Conservation (phyloP, 1,140 invertebrate genomes). For the Tetramorium parvispinum region DNA sequence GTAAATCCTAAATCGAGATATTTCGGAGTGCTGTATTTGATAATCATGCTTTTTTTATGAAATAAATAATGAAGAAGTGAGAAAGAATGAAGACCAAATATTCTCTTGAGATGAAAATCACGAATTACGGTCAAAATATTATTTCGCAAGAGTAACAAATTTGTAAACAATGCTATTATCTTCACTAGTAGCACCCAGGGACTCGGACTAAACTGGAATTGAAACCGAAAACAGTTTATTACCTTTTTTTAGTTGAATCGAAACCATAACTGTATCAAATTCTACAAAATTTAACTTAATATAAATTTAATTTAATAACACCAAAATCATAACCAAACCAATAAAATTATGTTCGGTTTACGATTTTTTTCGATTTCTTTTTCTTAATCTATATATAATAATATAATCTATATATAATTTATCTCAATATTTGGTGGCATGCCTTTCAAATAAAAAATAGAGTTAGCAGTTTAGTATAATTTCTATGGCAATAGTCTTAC, state of each 20-base stretch:
- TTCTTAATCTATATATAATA: not conserved
- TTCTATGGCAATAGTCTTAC: no score
- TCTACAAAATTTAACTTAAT: not conserved
- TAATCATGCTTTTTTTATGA: not conserved
- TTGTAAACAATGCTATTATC: not conserved
- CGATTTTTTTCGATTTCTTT: not conserved
- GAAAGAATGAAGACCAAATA: not conserved
- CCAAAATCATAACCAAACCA: not conserved
- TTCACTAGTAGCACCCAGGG: not conserved
- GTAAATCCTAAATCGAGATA: not conserved
- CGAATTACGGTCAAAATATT: not conserved
- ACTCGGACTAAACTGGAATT: not conserved
- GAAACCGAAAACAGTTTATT: not conserved
- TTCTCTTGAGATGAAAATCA: not conserved
- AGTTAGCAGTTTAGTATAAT: no score
- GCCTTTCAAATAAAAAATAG: no score
- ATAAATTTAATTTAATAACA: no score
- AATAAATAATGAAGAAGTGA: not conserved
- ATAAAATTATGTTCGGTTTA: not conserved
- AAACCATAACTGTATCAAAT: not conserved
- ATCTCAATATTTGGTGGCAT: no score
- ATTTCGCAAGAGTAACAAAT: not conserved
- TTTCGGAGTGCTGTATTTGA: not conserved
- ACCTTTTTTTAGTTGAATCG: not conserved
- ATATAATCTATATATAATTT: no score